Evolutionary conservation across 2,113 vertebrate species (phyloP), one percentile per base, ranked within the genome.

Genomic region (Struthio camelus): DNA sequence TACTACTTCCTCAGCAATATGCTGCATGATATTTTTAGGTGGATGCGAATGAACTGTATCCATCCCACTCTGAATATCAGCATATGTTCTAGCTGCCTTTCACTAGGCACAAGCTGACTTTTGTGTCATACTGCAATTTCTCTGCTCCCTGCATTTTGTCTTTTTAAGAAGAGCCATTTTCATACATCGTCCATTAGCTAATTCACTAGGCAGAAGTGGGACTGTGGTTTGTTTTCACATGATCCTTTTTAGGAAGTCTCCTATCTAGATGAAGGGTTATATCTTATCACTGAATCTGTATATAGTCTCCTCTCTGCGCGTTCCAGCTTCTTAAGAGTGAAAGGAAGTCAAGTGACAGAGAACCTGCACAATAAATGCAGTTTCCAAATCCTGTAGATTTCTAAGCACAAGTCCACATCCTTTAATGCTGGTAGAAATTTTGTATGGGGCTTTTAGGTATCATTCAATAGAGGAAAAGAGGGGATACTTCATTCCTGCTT

Each of bases 1-100:
- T 77, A 46, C 86, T 50, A 32, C 72, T 95, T 94, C 82, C 91
- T 95, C 79, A 81, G 81, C 96, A 95, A 90, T 95, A 86, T 96
- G 90, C 28, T 93, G 42, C 38, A 6, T 3, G 59, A 19, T 95
- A 93, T 94, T 95, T 96, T 95, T 90, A 88, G 91, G 56, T 88
- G 69, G 80, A 70, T 95, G 77, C 93, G 93, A 96, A 94, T 94
- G 87, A 90, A 94, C 61, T 81, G 50, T 46, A 90, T 85, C 56
- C 67, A 67, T 80, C 91, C 89, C 61, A 80, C 89, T 93, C 9
- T 1, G 85, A 92, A 86, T 79, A 86, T 27, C 92, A 92, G 67
- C 93, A 69, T 81, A 94, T 89, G 85, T 81, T 94, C 94, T 91
- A 90, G 36, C 25, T 84, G 82, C 72, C 38, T 95, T 89, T 83